Evolutionary conservation across 2,888 invertebrate genomes (phyloP).

Genomic region (Coelopa pilipes): DNA sequence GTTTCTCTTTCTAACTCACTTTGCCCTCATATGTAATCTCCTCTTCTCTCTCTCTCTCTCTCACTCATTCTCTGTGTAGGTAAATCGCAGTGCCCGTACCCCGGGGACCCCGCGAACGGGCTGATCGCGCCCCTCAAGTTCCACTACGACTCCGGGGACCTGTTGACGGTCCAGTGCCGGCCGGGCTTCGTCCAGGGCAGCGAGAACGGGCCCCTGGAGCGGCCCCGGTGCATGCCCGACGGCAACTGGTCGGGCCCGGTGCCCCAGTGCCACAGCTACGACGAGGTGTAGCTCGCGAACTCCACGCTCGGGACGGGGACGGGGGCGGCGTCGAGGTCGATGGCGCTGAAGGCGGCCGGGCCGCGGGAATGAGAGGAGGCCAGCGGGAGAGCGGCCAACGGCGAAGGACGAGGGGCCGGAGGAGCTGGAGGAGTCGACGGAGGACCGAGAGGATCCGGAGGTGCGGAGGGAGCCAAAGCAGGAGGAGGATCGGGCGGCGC

Average conservation of each 20-base stretch:
- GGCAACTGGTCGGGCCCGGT: slow-evolving; percentile 77
- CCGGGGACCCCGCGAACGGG: slow-evolving; percentile 78
- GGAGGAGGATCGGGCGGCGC: too few species aligned
- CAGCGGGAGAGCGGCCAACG: too few species aligned
- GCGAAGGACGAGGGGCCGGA: too few species aligned
- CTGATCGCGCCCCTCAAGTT: slow-evolving; percentile 77
- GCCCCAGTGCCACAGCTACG: slow-evolving; percentile 76
- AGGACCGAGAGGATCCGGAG: too few species aligned
- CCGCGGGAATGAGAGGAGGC: not conserved
- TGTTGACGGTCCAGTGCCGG: slow-evolving; percentile 76
- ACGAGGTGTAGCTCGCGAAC: slow-evolving; percentile 70
- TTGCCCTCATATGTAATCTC: not conserved
- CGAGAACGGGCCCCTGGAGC: slow-evolving; percentile 69
- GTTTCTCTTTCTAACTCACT: too few species aligned
- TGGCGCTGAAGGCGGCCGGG: not conserved
- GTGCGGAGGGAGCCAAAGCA: too few species aligned
- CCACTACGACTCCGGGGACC: slow-evolving; percentile 79
- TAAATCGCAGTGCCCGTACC: slow-evolving; percentile 78
- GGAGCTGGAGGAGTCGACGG: too few species aligned
- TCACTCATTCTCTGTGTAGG: slow-evolving; percentile 66
- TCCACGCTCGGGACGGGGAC: not conserved
- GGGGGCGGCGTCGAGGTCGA: not conserved
- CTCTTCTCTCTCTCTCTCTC: not conserved
- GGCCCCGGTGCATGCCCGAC: slow-evolving; percentile 74
- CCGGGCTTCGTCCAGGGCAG: slow-evolving; percentile 72